Evolutionary conservation across 2,797 vertebrate species (phyloP), one percentile per base, ranked within the genome.

Genomic region (Garrulus glandarius): DNA sequence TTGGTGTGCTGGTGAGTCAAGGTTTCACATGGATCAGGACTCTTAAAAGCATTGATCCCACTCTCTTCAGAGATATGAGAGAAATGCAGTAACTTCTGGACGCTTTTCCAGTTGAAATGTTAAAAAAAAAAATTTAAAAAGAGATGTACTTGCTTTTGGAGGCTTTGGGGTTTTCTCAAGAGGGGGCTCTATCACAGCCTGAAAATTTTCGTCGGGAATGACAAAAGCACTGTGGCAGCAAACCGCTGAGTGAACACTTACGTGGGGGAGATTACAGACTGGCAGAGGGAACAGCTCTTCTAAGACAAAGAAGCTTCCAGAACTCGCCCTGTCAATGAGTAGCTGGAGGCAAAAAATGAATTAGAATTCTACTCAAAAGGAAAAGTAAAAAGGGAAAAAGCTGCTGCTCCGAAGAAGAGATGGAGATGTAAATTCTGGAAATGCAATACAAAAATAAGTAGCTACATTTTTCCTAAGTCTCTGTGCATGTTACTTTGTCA

Each of bases 311-410:
- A 50, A 89, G n/a, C 46, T 80, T 61, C 77, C 43, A 92, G 71
- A 80, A 39, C 32, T 81, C 78, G 44, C 68, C 79, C 65, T 68
- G 60, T 34, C 95, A 57, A 26, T 24, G 61, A 41, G 27, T 30
- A 64, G 80, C 89, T 92, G 46, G 52, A 80, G 71, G 87, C 75
- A 83, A 70, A 92, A 89, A 60, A 75, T 71, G n/a, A 92, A 86
- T 1, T 71, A 61, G 46, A 81, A 55, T 89, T 44, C 80, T 65
- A 11, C 47, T 65, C 0, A 0, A 85, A 84, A 89, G 68, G 22
- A 70, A n/a, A 78, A 68, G 30, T 30, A 8, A 34, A 87, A 64
- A 76, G 59, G 41, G 30, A 34, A 34, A 24, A 16, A 47, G 36
- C 56, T 83, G 24, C 37, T 87, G 52, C 43, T 77, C 13, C 60